phyloP scores from a whole-genome alignment of 2,113 vertebrate genomes.

The Baryphthengus martii region DNA sequence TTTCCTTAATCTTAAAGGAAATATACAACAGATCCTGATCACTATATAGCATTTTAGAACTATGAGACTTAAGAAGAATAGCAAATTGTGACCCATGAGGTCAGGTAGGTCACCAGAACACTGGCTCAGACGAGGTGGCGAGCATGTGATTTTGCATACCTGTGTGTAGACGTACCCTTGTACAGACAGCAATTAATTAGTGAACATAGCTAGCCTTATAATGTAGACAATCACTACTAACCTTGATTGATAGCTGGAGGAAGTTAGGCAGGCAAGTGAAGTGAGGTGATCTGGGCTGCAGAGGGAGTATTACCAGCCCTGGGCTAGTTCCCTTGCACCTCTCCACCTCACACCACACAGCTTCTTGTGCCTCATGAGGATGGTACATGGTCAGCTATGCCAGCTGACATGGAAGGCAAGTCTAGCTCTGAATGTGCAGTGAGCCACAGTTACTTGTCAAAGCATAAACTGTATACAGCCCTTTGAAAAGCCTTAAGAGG shows the following conservation, averaged over 20 bases:
- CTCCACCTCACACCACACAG: not conserved
- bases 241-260: not conserved
- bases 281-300: not conserved
- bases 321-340: not conserved
- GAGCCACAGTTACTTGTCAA: not conserved
- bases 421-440: not conserved
- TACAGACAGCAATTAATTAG: not conserved
- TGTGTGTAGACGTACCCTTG: not conserved
- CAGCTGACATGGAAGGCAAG: not conserved
- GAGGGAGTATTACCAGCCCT: not conserved
- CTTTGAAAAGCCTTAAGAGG: not conserved
- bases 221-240: not conserved
- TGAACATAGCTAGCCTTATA: not conserved
- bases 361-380: not conserved
- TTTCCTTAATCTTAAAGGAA: not conserved
- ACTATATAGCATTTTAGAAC: not conserved
- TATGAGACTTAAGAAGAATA: not conserved
- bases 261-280: not conserved
- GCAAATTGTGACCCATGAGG: not conserved
- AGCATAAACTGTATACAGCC: not conserved
- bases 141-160: not conserved
- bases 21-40: not conserved
- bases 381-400: fast-evolving
- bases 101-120: not conserved
- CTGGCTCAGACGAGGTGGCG: not conserved